These are phyloP conservation scores for Plagodis dolabraria DNA, from an alignment of 2,888 invertebrate genomes.

Conservation along the genomic window DNA sequence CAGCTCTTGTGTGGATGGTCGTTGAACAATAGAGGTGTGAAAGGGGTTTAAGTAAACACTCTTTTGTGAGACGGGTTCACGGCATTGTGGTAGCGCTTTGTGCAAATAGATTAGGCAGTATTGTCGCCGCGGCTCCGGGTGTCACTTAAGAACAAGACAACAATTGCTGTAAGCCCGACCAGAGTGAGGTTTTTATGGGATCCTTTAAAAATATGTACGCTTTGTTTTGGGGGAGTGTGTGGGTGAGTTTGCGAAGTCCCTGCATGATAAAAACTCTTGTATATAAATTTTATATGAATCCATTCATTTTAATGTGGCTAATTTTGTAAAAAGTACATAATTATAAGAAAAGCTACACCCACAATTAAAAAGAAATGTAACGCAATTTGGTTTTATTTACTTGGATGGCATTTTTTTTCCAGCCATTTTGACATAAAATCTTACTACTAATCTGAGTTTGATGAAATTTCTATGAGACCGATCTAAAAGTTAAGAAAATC, in stretches of 20 bases:
- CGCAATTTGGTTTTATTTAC: no score
- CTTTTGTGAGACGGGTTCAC: conserved; percentile 74
- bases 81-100: conserved; percentile 72
- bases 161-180: conserved; percentile 40
- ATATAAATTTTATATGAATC: neutral
- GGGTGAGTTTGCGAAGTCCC: conserved; percentile 10
- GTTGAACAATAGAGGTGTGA: conserved; percentile 78
- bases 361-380: no score
- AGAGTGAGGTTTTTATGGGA: conserved; percentile 37
- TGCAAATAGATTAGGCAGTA: conserved; percentile 79
- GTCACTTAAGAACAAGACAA: conserved; percentile 46
- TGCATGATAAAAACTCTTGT: neutral
- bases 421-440: no score
- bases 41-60: conserved; percentile 83
- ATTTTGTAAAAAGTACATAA: no score
- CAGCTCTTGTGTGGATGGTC: conserved; percentile 55
- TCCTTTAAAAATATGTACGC: conserved; percentile 32
- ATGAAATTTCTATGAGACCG: no score
- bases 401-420: no score
- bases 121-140: conserved; percentile 59
- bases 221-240: conserved; percentile 27
- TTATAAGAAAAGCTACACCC: no score
- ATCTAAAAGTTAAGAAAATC: no score
- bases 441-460: no score
- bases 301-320: no score